These are phyloP conservation scores for Carterocephalus palaemon DNA, from an alignment of 2,888 invertebrate genomes.

Conservation along the genomic window DNA sequence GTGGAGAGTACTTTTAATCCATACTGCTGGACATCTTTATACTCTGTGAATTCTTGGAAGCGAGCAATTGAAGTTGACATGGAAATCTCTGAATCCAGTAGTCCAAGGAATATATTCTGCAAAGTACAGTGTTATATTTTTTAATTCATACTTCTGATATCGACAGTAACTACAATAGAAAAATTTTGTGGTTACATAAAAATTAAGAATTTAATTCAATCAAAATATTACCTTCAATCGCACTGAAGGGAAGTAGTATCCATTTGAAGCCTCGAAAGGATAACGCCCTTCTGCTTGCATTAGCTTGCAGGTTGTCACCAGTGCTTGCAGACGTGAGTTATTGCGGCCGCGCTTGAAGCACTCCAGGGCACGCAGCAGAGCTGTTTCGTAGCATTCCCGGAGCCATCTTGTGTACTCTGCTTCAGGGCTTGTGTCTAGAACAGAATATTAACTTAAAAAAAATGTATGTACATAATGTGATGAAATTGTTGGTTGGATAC, in stretches of 20 bases:
- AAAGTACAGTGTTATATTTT: too few relatives aligned
- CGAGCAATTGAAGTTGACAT: conserved; percentile 81
- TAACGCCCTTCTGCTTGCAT: conserved; percentile 84
- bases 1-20: conserved; percentile 77
- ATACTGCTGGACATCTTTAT: conserved; percentile 86
- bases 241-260: conserved; percentile 82
- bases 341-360: conserved; percentile 76
- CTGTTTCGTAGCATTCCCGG: conserved; percentile 83
- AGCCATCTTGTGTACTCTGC: conserved; percentile 84
- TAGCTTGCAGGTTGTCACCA: conserved; percentile 86
- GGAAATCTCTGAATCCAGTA: conserved; percentile 81
- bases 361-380: conserved; percentile 78
- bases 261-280: conserved; percentile 77
- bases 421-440: conserved; percentile 72
- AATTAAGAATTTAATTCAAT: neutral
- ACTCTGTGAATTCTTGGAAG: conserved; percentile 86
- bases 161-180: too few relatives aligned
- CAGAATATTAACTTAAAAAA: neutral
- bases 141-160: too few relatives aligned
- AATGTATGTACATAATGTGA: too few relatives aligned
- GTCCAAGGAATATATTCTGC: conserved; percentile 80
- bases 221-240: conserved; percentile 77
- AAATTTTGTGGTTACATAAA: too few relatives aligned
- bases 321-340: conserved; percentile 79
- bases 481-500: too few relatives aligned